Conservation (phyloP, 2,797 vertebrate species). For the Phyllotis vaccarum region DNA sequence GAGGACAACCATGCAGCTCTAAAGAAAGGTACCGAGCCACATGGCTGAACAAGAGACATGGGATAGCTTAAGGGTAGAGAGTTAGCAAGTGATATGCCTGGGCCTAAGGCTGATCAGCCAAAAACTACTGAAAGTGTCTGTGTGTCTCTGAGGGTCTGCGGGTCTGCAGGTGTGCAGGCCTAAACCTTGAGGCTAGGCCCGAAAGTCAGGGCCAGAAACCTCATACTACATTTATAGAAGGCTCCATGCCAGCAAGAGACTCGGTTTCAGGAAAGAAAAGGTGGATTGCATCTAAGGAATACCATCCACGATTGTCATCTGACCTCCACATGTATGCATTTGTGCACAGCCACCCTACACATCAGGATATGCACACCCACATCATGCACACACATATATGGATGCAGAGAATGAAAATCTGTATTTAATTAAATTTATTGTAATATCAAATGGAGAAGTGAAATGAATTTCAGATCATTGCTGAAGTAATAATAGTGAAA, state of each 20-base stretch:
- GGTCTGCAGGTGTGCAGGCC: too few relatives aligned
- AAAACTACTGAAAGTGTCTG: too few relatives aligned
- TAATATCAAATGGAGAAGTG: background rate
- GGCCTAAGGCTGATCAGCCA: too few relatives aligned
- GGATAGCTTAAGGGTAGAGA: too few relatives aligned
- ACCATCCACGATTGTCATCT: background rate
- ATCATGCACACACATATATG: background rate
- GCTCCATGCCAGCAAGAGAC: background rate
- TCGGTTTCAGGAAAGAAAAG: background rate
- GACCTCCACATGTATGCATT: background rate
- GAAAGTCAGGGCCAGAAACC: too few relatives aligned
- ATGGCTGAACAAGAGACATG: too few relatives aligned
- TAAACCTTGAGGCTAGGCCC: too few relatives aligned
- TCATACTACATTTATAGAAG: too few relatives aligned
- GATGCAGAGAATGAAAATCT: background rate
- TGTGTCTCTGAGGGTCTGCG: too few relatives aligned
- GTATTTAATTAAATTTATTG: background rate
- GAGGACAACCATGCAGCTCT: too few relatives aligned
- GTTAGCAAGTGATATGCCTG: too few relatives aligned
- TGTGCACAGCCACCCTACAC: background rate
- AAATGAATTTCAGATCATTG: conserved; percentile 21
- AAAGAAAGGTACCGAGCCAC: too few relatives aligned
- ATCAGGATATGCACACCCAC: background rate
- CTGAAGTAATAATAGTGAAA: background rate
- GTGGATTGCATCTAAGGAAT: background rate